Base-by-base conservation (phyloP, 2,113 vertebrate genomes). In the Sprattus sprattus region DNA sequence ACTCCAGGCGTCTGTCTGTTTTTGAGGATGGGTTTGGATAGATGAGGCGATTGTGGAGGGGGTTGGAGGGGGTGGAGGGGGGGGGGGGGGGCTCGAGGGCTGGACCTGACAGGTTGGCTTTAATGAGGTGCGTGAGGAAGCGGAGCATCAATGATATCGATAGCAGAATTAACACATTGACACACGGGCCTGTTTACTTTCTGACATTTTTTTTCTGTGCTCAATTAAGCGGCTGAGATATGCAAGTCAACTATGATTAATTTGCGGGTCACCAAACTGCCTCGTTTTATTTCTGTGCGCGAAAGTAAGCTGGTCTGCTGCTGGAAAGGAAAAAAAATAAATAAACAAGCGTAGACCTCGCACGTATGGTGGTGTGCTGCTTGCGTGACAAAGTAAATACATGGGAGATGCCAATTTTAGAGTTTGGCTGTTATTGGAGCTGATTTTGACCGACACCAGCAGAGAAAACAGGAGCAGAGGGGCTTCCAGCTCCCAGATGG, bases 121-220 rank as follows among this genome's bases (percentile, higher is more conserved):
- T 93, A 94, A 93, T 91, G 91, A 94, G 90, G 88, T 89, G 81
- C 85, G 90, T 84, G 85, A 87, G 85, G 67, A 90, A 91, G 87
- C 75, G 86, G 88, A 5, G 54, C 89, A 83, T 92, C 90, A 91
- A 92, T 94, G 87, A 90, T 93, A 94, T 94, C 90, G 78, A 94
- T 94, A 90, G 89, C 83, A 89, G 92, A 93, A 93, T 94, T 92
- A 95, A 92, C 89, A 93, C 92, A 93, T 92, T 92, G 90, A 94
- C 91, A 93, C 75, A 85, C 88, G 60, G 90, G 91, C 90, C 90
- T 91, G 92, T 94, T 94, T 93, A 90, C 92, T 91, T 92, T 93
- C 90, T 93, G 93, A 93, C 92, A 93, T 94, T 93, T 93, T 87
- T n/a, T 78, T 78, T 78, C 87, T 90, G 86, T 87, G 88, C 89